A percentile compares a stretch with the other conserved stretches of the same genome.
phyloP scores from a whole-genome alignment of 2,888 invertebrate genomes.

The Tiliacea citrago region DNA sequence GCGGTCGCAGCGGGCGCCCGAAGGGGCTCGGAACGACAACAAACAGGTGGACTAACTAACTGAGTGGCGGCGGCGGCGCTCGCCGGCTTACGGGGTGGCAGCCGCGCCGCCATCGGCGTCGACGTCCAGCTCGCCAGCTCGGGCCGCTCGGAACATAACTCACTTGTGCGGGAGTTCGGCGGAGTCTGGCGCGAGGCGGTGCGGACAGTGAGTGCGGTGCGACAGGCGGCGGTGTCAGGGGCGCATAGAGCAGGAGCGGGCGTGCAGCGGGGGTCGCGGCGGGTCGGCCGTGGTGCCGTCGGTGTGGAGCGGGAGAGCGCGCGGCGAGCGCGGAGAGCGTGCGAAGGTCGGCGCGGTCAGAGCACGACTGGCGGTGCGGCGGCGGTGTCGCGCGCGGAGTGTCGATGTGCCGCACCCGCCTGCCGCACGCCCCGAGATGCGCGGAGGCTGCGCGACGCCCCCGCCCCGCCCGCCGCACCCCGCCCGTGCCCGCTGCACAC shows the following conservation, averaged over 20 bases:
- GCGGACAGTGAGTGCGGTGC: constrained; percentile 64
- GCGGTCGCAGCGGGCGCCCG: not conserved
- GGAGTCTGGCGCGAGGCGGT: constrained; percentile 61
- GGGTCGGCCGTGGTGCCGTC: constrained; percentile 52
- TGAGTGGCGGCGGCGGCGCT: constrained; percentile 33
- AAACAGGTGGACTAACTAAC: constrained; percentile 26
- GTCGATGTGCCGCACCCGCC: constrained; percentile 57
- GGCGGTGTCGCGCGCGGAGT: constrained; percentile 51
- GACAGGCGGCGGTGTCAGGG: constrained; percentile 80
- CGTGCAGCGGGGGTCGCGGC: constrained; percentile 61
- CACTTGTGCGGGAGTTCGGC: constrained; percentile 74
- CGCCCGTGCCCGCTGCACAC: constrained; percentile 41
- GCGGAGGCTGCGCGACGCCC: constrained; percentile 76
- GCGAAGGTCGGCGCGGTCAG: constrained; percentile 70
- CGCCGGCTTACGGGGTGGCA: not conserved
- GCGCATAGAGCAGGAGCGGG: constrained; percentile 75
- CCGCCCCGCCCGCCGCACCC: constrained; percentile 40
- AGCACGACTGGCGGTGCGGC: constrained; percentile 75
- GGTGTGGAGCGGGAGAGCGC: constrained; percentile 57
- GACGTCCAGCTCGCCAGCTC: not conserved
- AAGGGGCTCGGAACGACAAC: constrained; percentile 6
- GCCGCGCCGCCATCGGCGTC: not conserved
- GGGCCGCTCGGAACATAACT: constrained; percentile 58
- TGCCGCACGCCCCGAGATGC: constrained; percentile 68
- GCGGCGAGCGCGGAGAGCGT: constrained; percentile 60